A percentile compares a stretch with the other conserved stretches of the same genome.
phyloP scores from a whole-genome alignment of 2,797 vertebrate genomes.

The Triplophysa yarkandensis region DNA sequence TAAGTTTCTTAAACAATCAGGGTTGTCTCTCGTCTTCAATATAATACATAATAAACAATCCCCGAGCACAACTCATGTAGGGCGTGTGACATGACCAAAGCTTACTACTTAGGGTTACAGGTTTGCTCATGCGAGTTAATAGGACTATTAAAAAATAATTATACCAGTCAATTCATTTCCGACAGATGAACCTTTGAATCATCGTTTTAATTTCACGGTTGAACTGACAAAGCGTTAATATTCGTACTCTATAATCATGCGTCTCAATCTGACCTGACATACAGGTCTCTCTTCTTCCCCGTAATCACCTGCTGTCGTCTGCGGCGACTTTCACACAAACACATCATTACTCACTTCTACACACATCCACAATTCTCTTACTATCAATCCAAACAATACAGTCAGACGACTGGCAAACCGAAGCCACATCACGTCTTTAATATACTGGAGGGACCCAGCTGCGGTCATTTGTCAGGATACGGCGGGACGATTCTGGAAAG shows the following conservation, averaged over 20 bases:
- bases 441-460: slow-evolving; percentile 24
- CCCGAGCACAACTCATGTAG: neutral
- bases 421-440: slow-evolving; percentile 24
- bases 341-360: too few relatives aligned
- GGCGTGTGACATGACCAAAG: neutral
- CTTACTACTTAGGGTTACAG: neutral
- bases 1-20: neutral
- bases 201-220: neutral
- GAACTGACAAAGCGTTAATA: neutral
- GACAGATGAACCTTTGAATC: neutral
- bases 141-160: neutral
- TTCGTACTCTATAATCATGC: neutral
- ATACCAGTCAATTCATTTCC: neutral
- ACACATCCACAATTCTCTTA: neutral
- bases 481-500: slow-evolving; percentile 12
- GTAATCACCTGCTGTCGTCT: neutral
- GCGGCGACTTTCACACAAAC: neutral
- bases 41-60: neutral
- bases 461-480: slow-evolving; percentile 22
- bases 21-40: neutral
- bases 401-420: slow-evolving; percentile 12
- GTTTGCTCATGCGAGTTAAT: neutral
- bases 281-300: neutral
- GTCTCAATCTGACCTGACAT: neutral
- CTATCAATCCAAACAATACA: slow-evolving; percentile 36